Evolutionary conservation across 2,888 invertebrate genomes (phyloP), one percentile per base, ranked within the genome.

Genomic region (Scelioninae gen. 1): DNA sequence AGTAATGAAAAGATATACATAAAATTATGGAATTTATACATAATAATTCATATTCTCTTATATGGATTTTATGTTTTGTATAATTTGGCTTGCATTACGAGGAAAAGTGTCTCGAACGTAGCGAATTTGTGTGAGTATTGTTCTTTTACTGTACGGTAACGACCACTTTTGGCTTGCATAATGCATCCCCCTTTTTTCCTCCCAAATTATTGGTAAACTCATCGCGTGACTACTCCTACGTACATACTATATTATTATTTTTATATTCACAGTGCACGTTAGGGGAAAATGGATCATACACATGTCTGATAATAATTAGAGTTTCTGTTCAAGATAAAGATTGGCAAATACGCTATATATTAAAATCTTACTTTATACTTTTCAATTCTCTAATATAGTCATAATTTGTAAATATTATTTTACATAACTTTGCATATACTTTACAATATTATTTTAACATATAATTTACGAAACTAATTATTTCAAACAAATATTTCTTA

Each of bases 201-300:
- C 38, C 74, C 60, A 80, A 80, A 68, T 65, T 80, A 80, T 75
- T 75, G 74, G 62, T 53, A 80, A 74, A 75, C 75, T 75, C 74
- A 69, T 80, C 49, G 80, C 80, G 80, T 80, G 80, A 80, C 80
- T 80, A 74, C 62, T 80, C 69, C 69, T 74, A 68, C 75, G 51
- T 74, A 69, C 74, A 62, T 23, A 63, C 68, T 63, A 63, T 80
- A 75, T 80, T 75, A 74, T 80, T 80, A 80, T 69, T 68, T 68
- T 69, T 74, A 74, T 68, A 51, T 63, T 68, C 47, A 38, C 69
- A 23, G 68, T 62, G 53, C 11, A n/a, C 60, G 53, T 62, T 69
- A 45, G 63, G 75, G 68, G 75, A 45, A 75, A 74, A 74, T 29
- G 40, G 55, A 75, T 68, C 68, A 69, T 74, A 74, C 66, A 75